A percentile compares a stretch with the other conserved stretches of the same genome.
phyloP scores from a whole-genome alignment of 2,888 invertebrate genomes.

The Caenorhabditis wallacei region DNA sequence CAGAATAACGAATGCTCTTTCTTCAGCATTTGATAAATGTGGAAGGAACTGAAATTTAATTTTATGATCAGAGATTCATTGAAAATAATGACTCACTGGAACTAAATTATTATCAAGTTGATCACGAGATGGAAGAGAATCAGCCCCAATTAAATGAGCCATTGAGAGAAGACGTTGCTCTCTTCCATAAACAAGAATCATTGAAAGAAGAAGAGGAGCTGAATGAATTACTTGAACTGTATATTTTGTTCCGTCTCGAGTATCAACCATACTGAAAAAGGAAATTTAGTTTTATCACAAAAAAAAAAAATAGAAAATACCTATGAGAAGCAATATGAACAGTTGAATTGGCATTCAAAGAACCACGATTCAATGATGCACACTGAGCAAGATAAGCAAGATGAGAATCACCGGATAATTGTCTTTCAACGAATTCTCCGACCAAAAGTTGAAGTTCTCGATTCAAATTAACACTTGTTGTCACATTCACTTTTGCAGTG shows the following conservation, averaged over 20 bases:
- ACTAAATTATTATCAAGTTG: slow-evolving; percentile 83
- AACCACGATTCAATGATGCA: slow-evolving; percentile 79
- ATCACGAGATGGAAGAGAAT: slow-evolving; percentile 84
- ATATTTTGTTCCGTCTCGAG: slow-evolving; percentile 84
- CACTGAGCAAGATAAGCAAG: slow-evolving; percentile 80
- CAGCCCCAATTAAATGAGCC: slow-evolving; percentile 85
- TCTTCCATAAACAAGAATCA: slow-evolving; percentile 84
- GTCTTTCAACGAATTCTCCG: slow-evolving; percentile 79
- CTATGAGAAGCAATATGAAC: slow-evolving; percentile 81
- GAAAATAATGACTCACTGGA: slow-evolving; percentile 18
- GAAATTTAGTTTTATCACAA: slow-evolving; percentile 14
- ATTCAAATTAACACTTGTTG: slow-evolving; percentile 82
- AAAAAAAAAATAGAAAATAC: slow-evolving; percentile 42
- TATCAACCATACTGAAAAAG: slow-evolving; percentile 81
- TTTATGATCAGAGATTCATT: slow-evolving; percentile 55
- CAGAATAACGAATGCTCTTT: slow-evolving; percentile 85
- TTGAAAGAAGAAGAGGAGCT: slow-evolving; percentile 84
- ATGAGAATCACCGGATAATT: slow-evolving; percentile 75
- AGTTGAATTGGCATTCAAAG: slow-evolving; percentile 75
- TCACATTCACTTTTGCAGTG: slow-evolving; percentile 79
- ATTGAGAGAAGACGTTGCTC: slow-evolving; percentile 84
- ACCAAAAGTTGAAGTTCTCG: slow-evolving; percentile 82
- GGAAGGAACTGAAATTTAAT: slow-evolving; percentile 82
- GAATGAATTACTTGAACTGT: slow-evolving; percentile 85
- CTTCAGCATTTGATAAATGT: slow-evolving; percentile 84